phyloP scores from a whole-genome alignment of 2,888 invertebrate species.

The Cephus pulcher region DNA sequence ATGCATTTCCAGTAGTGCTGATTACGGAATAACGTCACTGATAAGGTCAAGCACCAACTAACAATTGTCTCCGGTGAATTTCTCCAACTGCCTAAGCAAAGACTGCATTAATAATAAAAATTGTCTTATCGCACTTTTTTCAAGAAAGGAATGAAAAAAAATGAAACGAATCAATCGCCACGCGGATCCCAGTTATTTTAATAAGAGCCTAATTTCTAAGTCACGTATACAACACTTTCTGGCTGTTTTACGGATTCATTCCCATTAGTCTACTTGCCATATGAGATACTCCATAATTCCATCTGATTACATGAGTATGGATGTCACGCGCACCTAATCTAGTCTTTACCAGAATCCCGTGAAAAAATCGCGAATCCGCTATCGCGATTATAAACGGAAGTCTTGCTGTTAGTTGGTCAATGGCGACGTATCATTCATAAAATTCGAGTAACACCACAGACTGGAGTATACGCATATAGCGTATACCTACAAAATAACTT shows the following conservation, averaged over 20 bases:
- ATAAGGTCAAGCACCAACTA: background rate
- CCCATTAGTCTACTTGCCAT: background rate
- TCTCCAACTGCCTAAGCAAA: background rate
- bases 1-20: background rate
- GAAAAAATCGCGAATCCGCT: background rate
- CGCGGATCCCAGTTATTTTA: background rate
- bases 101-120: background rate
- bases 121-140: background rate
- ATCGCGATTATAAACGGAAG: background rate
- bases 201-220: background rate
- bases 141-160: background rate
- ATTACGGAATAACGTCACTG: background rate
- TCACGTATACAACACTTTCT: background rate
- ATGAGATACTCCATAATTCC: background rate
- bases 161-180: background rate
- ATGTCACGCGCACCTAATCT: background rate
- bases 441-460: constrained; percentile 2
- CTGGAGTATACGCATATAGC: background rate
- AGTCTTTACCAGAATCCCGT: background rate
- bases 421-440: background rate
- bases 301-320: background rate
- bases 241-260: background rate
- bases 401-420: background rate
- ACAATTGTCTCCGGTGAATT: background rate
- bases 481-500: background rate